phyloP scores from a whole-genome alignment of 2,797 vertebrate genomes.

The Micromesistius poutassou region DNA sequence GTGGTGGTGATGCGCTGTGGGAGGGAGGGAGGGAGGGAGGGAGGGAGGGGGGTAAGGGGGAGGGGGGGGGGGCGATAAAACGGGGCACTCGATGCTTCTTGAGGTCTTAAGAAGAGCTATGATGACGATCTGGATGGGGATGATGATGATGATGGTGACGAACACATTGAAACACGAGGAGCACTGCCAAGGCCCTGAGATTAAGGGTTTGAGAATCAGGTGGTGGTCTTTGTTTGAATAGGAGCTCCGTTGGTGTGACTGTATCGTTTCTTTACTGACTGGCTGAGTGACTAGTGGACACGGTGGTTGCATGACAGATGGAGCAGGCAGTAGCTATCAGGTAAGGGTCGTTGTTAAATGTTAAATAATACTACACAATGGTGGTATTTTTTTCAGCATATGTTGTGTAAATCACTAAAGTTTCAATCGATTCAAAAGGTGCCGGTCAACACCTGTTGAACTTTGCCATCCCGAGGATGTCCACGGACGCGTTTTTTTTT shows the following conservation, averaged over 20 bases:
- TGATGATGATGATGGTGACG: constrained; percentile 41
- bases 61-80: too few relatives aligned
- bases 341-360: background rate
- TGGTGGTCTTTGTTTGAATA: constrained; percentile 31
- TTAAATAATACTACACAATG: background rate
- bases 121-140: background rate
- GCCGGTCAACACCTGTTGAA: too few relatives aligned
- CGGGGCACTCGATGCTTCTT: background rate
- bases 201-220: constrained; percentile 10
- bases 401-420: background rate
- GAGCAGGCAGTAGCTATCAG: background rate
- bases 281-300: constrained; percentile 16
- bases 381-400: background rate
- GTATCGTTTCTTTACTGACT: constrained; percentile 20
- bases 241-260: constrained; percentile 18
- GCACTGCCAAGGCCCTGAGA: constrained; percentile 16
- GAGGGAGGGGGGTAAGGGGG: too few relatives aligned
- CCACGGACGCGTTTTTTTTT: background rate
- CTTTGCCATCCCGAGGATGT: too few relatives aligned
- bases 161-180: constrained; percentile 27
- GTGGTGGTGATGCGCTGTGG: background rate
- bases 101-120: background rate
- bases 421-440: too few relatives aligned
- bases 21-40: too few relatives aligned
- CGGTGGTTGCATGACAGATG: background rate